These are phyloP conservation scores for Agonopterix subpropinquella DNA, from an alignment of 2,888 invertebrate genomes.

Conservation along the genomic window DNA sequence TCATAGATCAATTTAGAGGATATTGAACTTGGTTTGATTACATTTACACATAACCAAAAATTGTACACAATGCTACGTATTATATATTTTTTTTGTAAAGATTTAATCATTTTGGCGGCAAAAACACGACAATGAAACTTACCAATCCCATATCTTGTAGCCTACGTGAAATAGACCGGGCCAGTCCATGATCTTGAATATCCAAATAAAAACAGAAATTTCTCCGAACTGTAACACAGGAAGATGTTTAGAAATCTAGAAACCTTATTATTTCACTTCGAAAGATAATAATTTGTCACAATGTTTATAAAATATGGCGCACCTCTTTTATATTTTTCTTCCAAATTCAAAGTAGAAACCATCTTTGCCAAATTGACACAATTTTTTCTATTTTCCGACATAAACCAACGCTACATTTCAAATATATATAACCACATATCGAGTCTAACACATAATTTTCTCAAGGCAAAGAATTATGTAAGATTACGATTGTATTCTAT, in stretches of 20 bases:
- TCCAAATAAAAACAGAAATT: conserved; percentile 86
- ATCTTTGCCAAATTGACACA: conserved; percentile 33
- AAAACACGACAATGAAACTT: conserved; percentile 48
- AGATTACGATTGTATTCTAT: conserved; percentile 29
- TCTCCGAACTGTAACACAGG: conserved; percentile 64
- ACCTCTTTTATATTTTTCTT: conserved; percentile 69
- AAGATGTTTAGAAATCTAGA: conserved; percentile 5
- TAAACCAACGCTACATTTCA: too few species aligned
- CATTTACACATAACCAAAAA: conserved; percentile 37
- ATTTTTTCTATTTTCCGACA: conserved; percentile 1
- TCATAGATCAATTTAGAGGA: too few species aligned
- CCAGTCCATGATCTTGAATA: conserved; percentile 80
- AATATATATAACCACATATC: too few species aligned
- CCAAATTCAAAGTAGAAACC: conserved; percentile 64
- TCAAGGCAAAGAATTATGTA: conserved; percentile 27
- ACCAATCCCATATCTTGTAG: conserved; percentile 84
- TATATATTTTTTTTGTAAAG: conserved; percentile 11
- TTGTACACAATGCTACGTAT: conserved; percentile 21
- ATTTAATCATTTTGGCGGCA: conserved; percentile 43
- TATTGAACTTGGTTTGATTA: conserved; percentile 6
- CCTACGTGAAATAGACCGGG: conserved; percentile 79
- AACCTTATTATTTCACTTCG: not conserved
- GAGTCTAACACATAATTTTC: not conserved
- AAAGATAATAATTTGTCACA: conserved; percentile 19
- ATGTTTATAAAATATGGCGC: conserved; percentile 23